Evolutionary conservation across 2,888 invertebrate species (phyloP).

Genomic region (Saturnia japonica): DNA sequence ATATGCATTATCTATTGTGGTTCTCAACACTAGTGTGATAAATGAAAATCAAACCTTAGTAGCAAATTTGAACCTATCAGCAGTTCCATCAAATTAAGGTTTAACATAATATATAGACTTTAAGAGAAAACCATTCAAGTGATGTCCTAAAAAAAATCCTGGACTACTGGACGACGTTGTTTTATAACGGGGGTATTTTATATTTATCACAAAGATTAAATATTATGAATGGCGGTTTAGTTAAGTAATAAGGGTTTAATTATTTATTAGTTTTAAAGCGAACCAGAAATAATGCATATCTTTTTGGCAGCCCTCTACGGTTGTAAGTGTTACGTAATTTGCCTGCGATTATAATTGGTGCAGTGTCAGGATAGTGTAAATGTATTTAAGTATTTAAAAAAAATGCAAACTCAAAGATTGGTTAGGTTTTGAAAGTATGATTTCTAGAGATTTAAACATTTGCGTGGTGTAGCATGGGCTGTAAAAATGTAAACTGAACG

Average conservation of each 20-base stretch:
- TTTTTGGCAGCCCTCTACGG: slow-evolving; percentile 74
- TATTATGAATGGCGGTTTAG: background rate
- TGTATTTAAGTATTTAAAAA: background rate
- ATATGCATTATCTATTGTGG: background rate
- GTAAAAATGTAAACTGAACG: background rate
- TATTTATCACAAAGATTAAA: background rate
- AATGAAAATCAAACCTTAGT: background rate
- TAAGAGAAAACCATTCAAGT: too few relatives aligned
- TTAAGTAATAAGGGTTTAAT: slow-evolving; percentile 6
- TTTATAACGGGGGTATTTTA: background rate
- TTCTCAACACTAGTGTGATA: background rate
- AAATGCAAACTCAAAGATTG: background rate
- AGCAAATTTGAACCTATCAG: background rate
- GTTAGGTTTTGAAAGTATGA: background rate
- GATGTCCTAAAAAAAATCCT: background rate
- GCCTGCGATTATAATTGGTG: slow-evolving; percentile 11
- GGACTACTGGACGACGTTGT: background rate
- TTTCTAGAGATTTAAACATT: background rate
- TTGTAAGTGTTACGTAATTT: slow-evolving; percentile 22
- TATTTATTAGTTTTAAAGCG: slow-evolving; percentile 26
- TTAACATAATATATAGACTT: too few relatives aligned
- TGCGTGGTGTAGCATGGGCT: background rate
- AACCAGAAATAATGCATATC: slow-evolving; percentile 60
- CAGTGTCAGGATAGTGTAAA: slow-evolving; percentile 21
- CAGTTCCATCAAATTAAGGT: slow-evolving; percentile 8